phyloP scores from a whole-genome alignment of 2,113 vertebrate species.

The Telmatochromis sp. region DNA sequence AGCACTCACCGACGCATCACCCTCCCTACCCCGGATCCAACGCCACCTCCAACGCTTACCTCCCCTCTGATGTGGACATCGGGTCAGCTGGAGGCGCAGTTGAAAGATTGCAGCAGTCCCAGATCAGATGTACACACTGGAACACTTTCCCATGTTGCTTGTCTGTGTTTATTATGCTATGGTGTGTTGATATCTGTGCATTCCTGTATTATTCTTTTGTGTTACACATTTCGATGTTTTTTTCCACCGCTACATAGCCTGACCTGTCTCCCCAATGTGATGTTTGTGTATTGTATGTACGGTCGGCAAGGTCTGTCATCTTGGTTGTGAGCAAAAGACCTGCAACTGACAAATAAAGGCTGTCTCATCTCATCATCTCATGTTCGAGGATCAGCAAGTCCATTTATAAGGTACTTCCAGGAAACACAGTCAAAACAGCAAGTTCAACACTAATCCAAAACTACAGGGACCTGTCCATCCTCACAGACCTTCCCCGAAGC shows the following conservation, averaged over 20 bases:
- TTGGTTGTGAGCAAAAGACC: neutral
- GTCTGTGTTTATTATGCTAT: neutral
- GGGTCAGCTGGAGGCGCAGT: neutral
- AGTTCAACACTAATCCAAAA: neutral
- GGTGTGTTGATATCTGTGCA: neutral
- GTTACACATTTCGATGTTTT: neutral
- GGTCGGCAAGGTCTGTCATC: neutral
- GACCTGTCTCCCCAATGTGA: neutral
- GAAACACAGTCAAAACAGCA: neutral
- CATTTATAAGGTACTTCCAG: neutral
- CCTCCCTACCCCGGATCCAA: neutral
- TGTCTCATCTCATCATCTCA: neutral
- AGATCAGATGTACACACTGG: neutral
- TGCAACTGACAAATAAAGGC: neutral
- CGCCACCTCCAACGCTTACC: neutral
- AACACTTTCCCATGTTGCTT: neutral
- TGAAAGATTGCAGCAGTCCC: accelerated
- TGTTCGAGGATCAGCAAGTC: neutral
- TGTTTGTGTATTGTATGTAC: neutral
- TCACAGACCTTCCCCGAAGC: neutral
- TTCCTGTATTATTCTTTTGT: neutral
- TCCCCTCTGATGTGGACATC: neutral
- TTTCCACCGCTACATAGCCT: neutral
- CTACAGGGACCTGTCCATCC: neutral
- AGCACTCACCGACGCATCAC: neutral